Evolutionary conservation across 2,113 vertebrate species (phyloP).

Genomic region (Paramisgurnus dabryanus): DNA sequence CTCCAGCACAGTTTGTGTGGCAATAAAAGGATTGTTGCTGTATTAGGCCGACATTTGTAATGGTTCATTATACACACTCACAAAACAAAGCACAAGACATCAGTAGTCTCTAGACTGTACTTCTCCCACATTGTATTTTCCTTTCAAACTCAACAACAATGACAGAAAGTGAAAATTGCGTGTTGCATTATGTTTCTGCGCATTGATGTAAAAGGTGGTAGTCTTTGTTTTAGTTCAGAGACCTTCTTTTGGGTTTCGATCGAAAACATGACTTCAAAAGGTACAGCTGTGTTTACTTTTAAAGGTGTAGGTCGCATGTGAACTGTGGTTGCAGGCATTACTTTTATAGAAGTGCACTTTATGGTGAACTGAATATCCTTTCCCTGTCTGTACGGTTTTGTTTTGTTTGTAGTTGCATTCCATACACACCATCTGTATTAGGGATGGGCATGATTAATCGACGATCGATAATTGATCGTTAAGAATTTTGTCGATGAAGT

Average conservation of each 20-base stretch:
- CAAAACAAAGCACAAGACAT: neutral
- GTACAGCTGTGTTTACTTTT: conserved; percentile 31
- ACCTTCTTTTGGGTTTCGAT: neutral
- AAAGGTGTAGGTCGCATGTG: conserved; percentile 3
- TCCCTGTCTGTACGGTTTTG: neutral
- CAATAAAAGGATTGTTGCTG: neutral
- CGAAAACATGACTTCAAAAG: conserved; percentile 14
- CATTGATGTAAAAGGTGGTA: conserved; percentile 8
- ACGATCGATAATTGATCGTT: no score
- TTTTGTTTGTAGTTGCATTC: conserved; percentile 15
- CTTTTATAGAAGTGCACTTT: neutral
- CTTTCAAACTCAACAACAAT: conserved; percentile 4
- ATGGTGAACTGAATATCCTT: neutral
- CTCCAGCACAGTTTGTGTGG: conserved; percentile 7
- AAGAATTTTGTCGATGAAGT: no score
- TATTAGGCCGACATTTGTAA: neutral
- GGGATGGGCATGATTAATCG: no score
- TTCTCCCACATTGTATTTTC: conserved; percentile 5
- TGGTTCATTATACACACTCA: neutral
- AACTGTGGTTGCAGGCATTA: neutral
- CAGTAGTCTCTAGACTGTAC: neutral
- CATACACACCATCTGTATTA: neutral
- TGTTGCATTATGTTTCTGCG: conserved; percentile 2
- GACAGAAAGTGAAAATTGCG: neutral
- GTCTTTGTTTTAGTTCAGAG: conserved; percentile 5